Conservation (phyloP, 1,140 invertebrate species). For the Euura saliciscinereae region DNA sequence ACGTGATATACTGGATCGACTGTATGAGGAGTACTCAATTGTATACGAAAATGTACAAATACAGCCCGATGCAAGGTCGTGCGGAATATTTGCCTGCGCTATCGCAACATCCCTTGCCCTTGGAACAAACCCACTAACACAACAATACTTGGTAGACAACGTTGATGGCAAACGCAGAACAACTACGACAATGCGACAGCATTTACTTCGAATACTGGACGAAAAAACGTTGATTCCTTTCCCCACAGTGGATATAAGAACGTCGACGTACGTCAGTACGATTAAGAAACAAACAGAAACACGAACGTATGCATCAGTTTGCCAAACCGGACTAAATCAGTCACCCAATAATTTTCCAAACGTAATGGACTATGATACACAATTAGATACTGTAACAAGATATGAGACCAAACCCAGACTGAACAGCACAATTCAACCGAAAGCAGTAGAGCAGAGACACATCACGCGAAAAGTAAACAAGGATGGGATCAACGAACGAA, state of each 20-base stretch:
- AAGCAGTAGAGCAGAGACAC: background rate
- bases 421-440: background rate
- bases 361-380: background rate
- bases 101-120: background rate
- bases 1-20: background rate
- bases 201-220: background rate
- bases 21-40: background rate
- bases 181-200: background rate
- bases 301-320: background rate
- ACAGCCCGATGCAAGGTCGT: background rate
- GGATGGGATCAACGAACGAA: too few species aligned
- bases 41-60: slow-evolving; percentile 1
- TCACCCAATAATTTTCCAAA: background rate
- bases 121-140: background rate
- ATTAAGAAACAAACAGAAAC: background rate
- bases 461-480: too few species aligned
- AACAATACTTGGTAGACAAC: background rate
- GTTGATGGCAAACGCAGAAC: background rate
- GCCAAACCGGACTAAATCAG: background rate
- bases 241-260: background rate
- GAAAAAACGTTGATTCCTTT: background rate
- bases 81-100: background rate
- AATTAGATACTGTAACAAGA: background rate
- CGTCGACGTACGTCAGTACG: background rate
- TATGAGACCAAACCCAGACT: background rate